Conservation (phyloP, 2,888 invertebrate species). For the Eupithecia pulchellata region DNA sequence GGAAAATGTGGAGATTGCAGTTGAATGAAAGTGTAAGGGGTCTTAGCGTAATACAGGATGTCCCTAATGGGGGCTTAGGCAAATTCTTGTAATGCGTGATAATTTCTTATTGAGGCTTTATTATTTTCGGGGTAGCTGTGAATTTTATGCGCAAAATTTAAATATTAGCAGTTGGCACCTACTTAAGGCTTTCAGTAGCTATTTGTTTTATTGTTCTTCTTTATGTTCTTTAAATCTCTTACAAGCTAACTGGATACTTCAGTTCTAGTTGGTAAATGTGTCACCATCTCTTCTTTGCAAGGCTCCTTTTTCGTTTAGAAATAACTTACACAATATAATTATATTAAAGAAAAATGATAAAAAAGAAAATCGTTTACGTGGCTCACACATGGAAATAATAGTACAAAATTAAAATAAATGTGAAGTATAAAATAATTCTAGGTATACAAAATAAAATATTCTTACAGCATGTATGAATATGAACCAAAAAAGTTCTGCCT, state of each 20-base stretch:
- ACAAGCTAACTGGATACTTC: background rate
- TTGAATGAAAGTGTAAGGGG: conserved; percentile 30
- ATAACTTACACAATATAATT: background rate
- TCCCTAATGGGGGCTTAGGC: conserved; percentile 59
- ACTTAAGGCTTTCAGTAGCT: no score
- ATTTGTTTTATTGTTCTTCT: background rate
- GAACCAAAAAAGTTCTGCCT: no score
- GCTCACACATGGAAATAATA: no score
- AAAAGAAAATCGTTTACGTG: no score
- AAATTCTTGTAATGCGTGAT: conserved; percentile 42
- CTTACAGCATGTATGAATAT: no score
- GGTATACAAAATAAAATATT: no score
- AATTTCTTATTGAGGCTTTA: conserved; percentile 25
- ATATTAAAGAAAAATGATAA: no score
- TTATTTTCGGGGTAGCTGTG: conserved; percentile 16
- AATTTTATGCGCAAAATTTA: background rate
- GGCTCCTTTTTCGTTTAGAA: no score
- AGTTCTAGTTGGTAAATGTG: background rate
- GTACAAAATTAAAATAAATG: no score
- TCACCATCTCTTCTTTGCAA: background rate
- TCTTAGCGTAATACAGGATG: conserved; percentile 54
- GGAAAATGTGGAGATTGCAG: conserved; percentile 19
- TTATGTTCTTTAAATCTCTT: background rate
- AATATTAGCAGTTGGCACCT: background rate
- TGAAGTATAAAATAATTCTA: no score